phyloP scores from a whole-genome alignment of 2,113 vertebrate species.

The Rhabdomys dilectus region DNA sequence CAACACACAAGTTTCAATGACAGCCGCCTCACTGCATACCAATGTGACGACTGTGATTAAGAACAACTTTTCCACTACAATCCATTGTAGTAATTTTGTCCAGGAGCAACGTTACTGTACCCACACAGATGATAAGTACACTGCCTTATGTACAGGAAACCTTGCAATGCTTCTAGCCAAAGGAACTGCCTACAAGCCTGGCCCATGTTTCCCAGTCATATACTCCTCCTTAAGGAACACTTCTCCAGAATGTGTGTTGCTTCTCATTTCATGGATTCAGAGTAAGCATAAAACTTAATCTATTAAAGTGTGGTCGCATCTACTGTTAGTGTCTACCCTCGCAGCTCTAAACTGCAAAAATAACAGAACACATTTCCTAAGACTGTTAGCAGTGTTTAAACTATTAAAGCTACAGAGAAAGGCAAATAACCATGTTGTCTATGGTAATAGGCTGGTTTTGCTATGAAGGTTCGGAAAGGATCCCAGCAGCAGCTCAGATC shows the following conservation, averaged over 20 bases:
- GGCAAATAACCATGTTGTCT: background rate
- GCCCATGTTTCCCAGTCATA: background rate
- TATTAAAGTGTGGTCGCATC: background rate
- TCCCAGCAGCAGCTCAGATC: background rate
- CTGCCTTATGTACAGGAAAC: background rate
- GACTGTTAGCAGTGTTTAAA: background rate
- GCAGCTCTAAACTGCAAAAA: background rate
- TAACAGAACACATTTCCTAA: background rate
- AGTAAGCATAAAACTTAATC: constrained; percentile 3
- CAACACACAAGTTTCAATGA: background rate
- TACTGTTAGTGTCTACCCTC: background rate
- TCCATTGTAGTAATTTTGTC: background rate
- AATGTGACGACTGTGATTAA: background rate
- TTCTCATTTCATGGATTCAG: background rate
- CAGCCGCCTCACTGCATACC: background rate
- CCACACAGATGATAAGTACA: background rate
- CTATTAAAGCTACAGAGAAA: background rate
- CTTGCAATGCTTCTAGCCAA: constrained; percentile 11
- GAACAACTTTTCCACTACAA: background rate
- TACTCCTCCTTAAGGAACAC: background rate
- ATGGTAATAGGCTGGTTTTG: background rate
- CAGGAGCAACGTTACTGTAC: background rate
- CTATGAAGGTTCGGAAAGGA: background rate
- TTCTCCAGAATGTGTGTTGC: background rate
- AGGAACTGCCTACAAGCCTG: background rate